Conservation (phyloP, 2,888 invertebrate species). For the Patella pellucida region DNA sequence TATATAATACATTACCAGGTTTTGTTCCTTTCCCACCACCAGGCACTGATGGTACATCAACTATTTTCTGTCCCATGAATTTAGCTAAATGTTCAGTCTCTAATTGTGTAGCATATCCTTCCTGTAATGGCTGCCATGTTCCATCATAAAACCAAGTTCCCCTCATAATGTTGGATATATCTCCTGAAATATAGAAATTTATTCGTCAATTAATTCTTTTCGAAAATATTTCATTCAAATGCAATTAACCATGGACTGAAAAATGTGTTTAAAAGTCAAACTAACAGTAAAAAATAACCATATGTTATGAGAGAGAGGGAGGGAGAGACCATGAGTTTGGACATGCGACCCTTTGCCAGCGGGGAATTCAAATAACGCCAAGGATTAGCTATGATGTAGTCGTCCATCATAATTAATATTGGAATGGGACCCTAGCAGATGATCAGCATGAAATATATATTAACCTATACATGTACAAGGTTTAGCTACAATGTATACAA, state of each 20-base stretch:
- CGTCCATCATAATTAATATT: too few relatives aligned
- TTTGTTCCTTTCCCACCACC: slow-evolving; percentile 49
- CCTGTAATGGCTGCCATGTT: slow-evolving; percentile 78
- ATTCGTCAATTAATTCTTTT: background rate
- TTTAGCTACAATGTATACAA: too few relatives aligned
- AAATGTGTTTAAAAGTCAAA: background rate
- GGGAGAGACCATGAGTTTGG: slow-evolving; percentile 6
- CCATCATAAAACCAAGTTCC: slow-evolving; percentile 80
- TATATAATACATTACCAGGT: slow-evolving; percentile 44
- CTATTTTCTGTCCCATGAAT: slow-evolving; percentile 72
- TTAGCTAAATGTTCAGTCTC: slow-evolving; percentile 77
- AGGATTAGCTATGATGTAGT: too few relatives aligned
- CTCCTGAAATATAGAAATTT: slow-evolving; percentile 70
- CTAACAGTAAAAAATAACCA: background rate
- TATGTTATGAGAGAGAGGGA: background rate
- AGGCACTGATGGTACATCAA: slow-evolving; percentile 41
- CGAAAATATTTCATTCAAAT: background rate
- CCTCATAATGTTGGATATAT: slow-evolving; percentile 73
- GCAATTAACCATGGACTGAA: background rate
- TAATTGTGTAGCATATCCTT: slow-evolving; percentile 75
- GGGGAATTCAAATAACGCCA: background rate
- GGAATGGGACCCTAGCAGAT: too few relatives aligned
- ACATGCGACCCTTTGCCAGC: background rate
- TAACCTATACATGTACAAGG: too few relatives aligned
- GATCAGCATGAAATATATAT: too few relatives aligned